Evolutionary conservation across 2,113 vertebrate genomes (phyloP), one percentile per base, ranked within the genome.

Genomic region (Coracopsis vasa): DNA sequence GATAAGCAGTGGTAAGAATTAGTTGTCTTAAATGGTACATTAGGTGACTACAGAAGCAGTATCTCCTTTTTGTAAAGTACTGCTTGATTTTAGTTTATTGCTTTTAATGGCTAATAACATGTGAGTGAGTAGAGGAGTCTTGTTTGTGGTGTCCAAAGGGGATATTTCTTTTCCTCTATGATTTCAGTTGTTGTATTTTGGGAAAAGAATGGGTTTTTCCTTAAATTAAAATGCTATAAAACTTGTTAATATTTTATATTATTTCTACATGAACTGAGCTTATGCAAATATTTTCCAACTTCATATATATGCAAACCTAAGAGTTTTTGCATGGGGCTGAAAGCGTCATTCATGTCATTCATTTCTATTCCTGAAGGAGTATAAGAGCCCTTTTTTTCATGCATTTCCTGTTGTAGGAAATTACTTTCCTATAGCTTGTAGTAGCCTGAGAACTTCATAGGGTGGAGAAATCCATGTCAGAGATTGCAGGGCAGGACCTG

Each of bases 131-230:
- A 66, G 24, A 79, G 16, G 19, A 80, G 69, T 61, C 89, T 37
- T 64, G 2, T 53, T 56, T 72, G 24, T 21, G 14, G 8, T 81
- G 48, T 64, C 19, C 23, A 64, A 66, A 78, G 39, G 6, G 9
- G 11, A 29, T 54, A 54, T 24, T 33, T 77, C 15, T 80, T 80
- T 56, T 47, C 8, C 47, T 77, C 19, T 73, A 6, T 72, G 23
- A 60, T 73, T 75, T 79, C 27, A 53, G 5, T 29, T 86, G 14
- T 10, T 77, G 10, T 2, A 44, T 56, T 60, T 60, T 28, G 2
- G 1, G 4, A 11, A n/a, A 69, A 39, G 19, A 28, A 23, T 19
- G 2, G 1, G 0, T 1, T 45, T 86, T 67, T 48, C 23, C 27
- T 85, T 72, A 47, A 79, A 75, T 75, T 80, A 69, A 58, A 48